These are phyloP conservation scores for Caprella mutica DNA, from an alignment of 2,888 invertebrate genomes.

Conservation along the genomic window DNA sequence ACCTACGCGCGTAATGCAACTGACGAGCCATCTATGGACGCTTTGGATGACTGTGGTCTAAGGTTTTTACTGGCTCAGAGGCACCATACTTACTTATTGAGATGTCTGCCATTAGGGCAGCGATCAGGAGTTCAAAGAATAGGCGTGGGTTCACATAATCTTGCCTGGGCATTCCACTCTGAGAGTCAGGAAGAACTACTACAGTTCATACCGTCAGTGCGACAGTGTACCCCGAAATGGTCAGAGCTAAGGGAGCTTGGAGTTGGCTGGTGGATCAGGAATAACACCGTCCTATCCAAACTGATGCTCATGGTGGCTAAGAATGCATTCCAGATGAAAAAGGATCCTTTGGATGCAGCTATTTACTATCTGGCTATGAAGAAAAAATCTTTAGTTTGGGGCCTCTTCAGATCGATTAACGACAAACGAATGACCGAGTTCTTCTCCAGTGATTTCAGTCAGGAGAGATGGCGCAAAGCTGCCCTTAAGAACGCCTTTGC, in stretches of 20 bases:
- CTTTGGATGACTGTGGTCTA: conserved; percentile 89
- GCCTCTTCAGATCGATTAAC: conserved; percentile 72
- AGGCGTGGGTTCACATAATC: conserved; percentile 53
- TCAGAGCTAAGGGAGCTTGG: conserved; percentile 75
- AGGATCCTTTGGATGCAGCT: conserved; percentile 95
- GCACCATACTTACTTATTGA: conserved; percentile 86
- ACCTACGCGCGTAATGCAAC: conserved; percentile 46
- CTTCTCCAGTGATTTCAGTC: conserved; percentile 84
- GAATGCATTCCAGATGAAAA: conserved; percentile 75
- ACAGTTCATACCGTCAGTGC: conserved; percentile 63
- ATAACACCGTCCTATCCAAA: conserved; percentile 62
- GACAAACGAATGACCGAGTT: conserved; percentile 90
- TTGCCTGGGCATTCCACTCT: conserved; percentile 99
- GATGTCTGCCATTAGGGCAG: conserved; percentile 61
- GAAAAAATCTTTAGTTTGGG: conserved; percentile 93
- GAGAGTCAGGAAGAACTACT: conserved; percentile 93
- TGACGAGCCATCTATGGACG: conserved; percentile 50
- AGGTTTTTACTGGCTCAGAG: conserved; percentile 93
- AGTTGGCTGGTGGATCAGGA: conserved; percentile 93
- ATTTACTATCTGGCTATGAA: conserved; percentile 95
- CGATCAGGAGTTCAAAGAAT: conserved; percentile 34
- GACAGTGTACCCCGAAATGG: conserved; percentile 56
- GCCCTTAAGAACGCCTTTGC: conserved; percentile 97
- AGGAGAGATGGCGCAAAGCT: conserved; percentile 92
- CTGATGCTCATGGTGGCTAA: conserved; percentile 89